phyloP scores from a whole-genome alignment of 2,797 vertebrate species.

The Ctenopoma kingsleyae region DNA sequence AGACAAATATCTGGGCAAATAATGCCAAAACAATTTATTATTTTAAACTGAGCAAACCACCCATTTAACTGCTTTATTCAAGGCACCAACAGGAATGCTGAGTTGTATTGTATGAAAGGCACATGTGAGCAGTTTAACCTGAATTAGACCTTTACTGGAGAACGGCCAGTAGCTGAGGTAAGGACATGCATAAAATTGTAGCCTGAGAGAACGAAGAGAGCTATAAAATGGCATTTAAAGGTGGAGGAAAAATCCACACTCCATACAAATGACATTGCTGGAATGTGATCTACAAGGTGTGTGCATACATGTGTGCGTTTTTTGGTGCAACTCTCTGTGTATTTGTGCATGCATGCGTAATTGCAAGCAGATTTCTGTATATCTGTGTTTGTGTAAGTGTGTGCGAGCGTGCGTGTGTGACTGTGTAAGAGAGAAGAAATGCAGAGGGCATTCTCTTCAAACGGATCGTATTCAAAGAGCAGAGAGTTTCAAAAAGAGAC shows the following conservation, averaged over 20 bases:
- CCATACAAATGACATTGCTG: constrained; percentile 17
- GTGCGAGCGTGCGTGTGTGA: constrained; percentile 48
- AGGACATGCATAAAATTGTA: constrained; percentile 25
- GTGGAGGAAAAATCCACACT: constrained; percentile 20
- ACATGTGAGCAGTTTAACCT: constrained; percentile 47
- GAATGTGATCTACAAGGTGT: constrained; percentile 12
- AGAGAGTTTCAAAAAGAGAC: constrained; percentile 76
- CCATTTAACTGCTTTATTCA: constrained; percentile 21
- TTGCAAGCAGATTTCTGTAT: constrained; percentile 5
- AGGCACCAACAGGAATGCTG: constrained; percentile 19
- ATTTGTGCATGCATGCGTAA: constrained; percentile 13
- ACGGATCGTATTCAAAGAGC: constrained; percentile 79
- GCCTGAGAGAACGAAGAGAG: constrained; percentile 23
- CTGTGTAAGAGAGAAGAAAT: constrained; percentile 74
- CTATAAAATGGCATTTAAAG: constrained; percentile 45
- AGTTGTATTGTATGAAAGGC: constrained; percentile 23
- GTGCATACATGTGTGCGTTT: neutral
- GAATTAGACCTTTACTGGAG: constrained; percentile 42
- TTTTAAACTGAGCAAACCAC: constrained; percentile 3
- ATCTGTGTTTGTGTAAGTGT: constrained; percentile 22
- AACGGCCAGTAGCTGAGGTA: constrained; percentile 25
- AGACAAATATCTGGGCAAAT: neutral
- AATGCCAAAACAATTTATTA: neutral
- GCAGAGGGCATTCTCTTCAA: constrained; percentile 79
- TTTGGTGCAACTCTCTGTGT: neutral